phyloP scores from a whole-genome alignment of 2,113 vertebrate genomes.

The Myanophis thanlyinensis region DNA sequence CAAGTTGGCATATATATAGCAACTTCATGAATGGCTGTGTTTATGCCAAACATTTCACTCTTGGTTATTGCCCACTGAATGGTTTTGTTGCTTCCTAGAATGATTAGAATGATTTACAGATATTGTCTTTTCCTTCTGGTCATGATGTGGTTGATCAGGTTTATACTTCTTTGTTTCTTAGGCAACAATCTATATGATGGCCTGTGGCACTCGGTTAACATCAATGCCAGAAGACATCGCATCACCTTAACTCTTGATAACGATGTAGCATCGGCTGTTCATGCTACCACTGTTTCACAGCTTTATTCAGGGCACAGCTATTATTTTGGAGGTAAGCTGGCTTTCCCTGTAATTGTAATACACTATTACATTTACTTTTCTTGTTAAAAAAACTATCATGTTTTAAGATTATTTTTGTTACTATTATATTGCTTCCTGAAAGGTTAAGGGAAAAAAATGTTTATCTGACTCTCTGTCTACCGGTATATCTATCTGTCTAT shows the following conservation, averaged over 20 bases:
- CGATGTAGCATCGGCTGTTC: constrained; percentile 74
- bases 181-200: constrained; percentile 87
- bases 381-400: background rate
- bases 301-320: constrained; percentile 82
- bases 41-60: background rate
- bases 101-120: constrained; percentile 7
- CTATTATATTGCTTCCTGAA: background rate
- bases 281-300: constrained; percentile 70
- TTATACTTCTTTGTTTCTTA: constrained; percentile 55
- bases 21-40: background rate
- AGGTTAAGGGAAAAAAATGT: background rate
- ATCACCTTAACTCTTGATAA: constrained; percentile 84
- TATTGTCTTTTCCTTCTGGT: background rate
- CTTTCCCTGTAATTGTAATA: background rate
- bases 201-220: constrained; percentile 88
- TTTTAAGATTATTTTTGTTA: background rate
- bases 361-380: background rate
- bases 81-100: background rate
- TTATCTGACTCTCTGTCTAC: background rate
- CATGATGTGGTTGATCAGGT: background rate
- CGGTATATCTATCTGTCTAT: background rate
- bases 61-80: background rate
- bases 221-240: constrained; percentile 80
- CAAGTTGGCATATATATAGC: background rate
- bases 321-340: constrained; percentile 87